These are phyloP conservation scores for Discoglossus pictus DNA, from an alignment of 2,797 vertebrate genomes.

Conservation along the genomic window DNA sequence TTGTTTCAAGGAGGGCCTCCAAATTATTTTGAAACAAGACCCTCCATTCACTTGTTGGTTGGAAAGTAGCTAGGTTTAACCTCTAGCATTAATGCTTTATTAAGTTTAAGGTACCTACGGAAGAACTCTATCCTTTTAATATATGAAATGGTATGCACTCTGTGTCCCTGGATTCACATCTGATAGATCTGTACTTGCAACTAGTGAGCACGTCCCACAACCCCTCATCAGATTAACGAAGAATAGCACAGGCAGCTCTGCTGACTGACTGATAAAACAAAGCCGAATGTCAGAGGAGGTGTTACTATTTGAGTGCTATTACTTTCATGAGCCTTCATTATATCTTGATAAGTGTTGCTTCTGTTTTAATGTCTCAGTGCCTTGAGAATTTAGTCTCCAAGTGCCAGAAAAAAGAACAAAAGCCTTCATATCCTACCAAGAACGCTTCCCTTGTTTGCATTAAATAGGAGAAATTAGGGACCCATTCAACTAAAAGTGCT, in stretches of 20 bases:
- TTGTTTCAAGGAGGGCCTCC: too few species aligned
- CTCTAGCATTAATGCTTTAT: too few species aligned
- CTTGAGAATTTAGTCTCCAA: conserved; percentile 22
- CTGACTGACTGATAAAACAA: neutral
- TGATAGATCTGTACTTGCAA: too few species aligned
- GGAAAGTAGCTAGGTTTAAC: too few species aligned
- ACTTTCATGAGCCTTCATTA: neutral
- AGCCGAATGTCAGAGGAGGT: neutral
- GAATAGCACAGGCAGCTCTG: too few species aligned
- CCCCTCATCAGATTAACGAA: too few species aligned
- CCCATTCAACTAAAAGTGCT: conserved; percentile 47
- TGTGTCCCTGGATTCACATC: neutral
- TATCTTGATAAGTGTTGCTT: conserved; percentile 15
- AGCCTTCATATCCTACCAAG: conserved; percentile 33
- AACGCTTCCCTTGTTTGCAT: conserved; percentile 35
- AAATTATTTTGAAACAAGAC: too few species aligned
- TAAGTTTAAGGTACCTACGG: too few species aligned
- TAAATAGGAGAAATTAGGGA: conserved; percentile 49
- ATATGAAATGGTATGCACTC: neutral
- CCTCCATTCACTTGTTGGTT: too few species aligned
- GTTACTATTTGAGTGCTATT: neutral
- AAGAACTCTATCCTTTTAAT: neutral
- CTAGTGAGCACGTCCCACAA: too few species aligned
- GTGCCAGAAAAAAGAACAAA: conserved; percentile 38
- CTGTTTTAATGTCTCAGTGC: conserved; percentile 16